Percentiles rank a stretch among this genome's conserved stretches.
phyloP scores from a whole-genome alignment of 2,888 invertebrate species.

The Caenorhabditis zanzibari region DNA sequence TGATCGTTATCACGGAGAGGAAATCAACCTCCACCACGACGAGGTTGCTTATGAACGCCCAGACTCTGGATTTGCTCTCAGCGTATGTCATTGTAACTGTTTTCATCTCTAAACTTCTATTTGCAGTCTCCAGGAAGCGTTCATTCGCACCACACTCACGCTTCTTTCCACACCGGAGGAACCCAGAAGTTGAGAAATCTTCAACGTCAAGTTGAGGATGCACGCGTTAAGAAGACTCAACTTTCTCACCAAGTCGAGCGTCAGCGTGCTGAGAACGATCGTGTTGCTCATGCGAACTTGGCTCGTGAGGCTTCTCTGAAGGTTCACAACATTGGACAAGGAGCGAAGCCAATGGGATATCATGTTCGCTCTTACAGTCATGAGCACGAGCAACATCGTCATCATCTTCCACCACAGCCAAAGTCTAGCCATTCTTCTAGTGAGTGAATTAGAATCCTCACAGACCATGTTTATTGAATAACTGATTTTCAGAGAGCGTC shows the following conservation, averaged over 20 bases:
- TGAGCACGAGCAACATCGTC: conserved; percentile 27
- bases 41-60: conserved; percentile 78
- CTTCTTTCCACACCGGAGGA: conserved; percentile 66
- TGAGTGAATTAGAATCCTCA: too few relatives aligned
- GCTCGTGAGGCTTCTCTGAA: conserved; percentile 67
- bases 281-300: conserved; percentile 62
- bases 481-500: conserved; percentile 51
- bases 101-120: background rate
- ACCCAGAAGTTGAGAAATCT: conserved; percentile 66
- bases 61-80: conserved; percentile 33
- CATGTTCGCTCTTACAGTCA: conserved; percentile 60
- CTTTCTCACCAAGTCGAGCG: conserved; percentile 67
- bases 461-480: background rate
- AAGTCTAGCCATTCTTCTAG: conserved; percentile 55
- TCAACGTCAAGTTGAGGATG: conserved; percentile 66
- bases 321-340: conserved; percentile 59
- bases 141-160: conserved; percentile 32
- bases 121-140: conserved; percentile 61
- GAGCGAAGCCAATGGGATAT: conserved; percentile 54
- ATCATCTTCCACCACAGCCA: conserved; percentile 35
- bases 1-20: conserved; percentile 69
- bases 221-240: conserved; percentile 47
- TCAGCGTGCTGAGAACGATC: conserved; percentile 65
- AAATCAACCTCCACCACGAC: conserved; percentile 77
- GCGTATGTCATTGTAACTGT: conserved; percentile 1